Base-by-base conservation (phyloP, 2,888 invertebrate genomes). In the Lampropteryx suffumata region DNA sequence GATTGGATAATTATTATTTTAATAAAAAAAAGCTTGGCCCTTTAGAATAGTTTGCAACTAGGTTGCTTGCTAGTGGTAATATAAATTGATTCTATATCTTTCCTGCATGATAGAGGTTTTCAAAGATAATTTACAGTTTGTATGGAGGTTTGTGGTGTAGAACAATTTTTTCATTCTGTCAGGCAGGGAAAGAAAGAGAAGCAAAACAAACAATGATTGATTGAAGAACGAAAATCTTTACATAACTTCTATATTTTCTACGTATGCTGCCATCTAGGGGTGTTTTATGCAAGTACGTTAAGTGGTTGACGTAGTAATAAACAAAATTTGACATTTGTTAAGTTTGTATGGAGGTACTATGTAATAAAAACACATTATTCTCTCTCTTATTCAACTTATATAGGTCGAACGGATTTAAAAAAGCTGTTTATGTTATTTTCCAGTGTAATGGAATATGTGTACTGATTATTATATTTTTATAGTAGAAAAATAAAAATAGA, bases 231-330 rank as follows among this genome's bases (percentile, higher is more conserved):
- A 65, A 64, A 64, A 64, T 68, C 67, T 65, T 45, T 62, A 55
- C 4, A 17, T 2, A 3, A 21, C 36, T 34, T 36, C 41, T 30
- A 11, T 47, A 45, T 57, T 49, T 48, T 41, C 44, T 55, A 63
- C 69, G 30, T 35, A 69, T 79, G 65, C 65, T 72, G 86, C 84
- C 88, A 86, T 84, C 89, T 90, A 44, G 73, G 61, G 34, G 37
- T 48, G 34, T 6, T n/a, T 9, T 26, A 44, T 46, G 47, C 35
- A 29, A 46, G 33, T 9, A 39, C 2, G 17, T 35, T 9, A 39
- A 7, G 14, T 45, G 17, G 47, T 26, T 52, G 29, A 29, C 41
- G 48, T 48, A 43, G 37, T 44, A 40, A 48, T 49, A 53, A 53
- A 53, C 44, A 53, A 53, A 40, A 39, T 68, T 67, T 77, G 73